These are phyloP conservation scores for Hanleya hanleyi DNA, from an alignment of 2,888 invertebrate genomes.

Conservation along the genomic window DNA sequence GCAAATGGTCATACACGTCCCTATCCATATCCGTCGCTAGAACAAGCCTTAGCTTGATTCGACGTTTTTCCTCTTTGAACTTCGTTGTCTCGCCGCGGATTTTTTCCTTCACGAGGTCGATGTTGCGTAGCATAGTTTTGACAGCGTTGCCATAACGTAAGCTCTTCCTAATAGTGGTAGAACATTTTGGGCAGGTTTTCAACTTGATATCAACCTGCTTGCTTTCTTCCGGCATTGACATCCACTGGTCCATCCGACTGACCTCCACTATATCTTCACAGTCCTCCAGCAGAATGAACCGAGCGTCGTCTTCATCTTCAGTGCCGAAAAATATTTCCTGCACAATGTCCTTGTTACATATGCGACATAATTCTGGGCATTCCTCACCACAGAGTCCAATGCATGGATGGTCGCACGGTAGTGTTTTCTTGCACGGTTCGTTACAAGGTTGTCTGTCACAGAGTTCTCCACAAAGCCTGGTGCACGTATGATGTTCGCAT, in stretches of 20 bases:
- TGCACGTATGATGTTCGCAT: constrained; percentile 65
- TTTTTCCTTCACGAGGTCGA: constrained; percentile 64
- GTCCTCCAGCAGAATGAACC: constrained; percentile 65
- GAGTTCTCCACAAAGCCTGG: constrained; percentile 55
- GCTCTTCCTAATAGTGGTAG: constrained; percentile 77
- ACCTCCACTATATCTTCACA: constrained; percentile 71
- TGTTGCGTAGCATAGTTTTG: constrained; percentile 70
- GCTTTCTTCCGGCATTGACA: constrained; percentile 54
- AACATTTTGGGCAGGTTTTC: constrained; percentile 78
- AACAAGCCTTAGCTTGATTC: neutral
- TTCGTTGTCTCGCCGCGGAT: constrained; percentile 28
- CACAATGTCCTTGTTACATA: constrained; percentile 75
- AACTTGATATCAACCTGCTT: constrained; percentile 35
- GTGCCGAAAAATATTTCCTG: constrained; percentile 73
- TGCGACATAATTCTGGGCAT: constrained; percentile 79
- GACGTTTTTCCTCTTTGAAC: neutral
- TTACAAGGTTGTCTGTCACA: constrained; percentile 68
- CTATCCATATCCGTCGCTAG: neutral
- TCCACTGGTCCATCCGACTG: constrained; percentile 71
- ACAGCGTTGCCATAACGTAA: constrained; percentile 78
- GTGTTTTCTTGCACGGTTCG: constrained; percentile 59
- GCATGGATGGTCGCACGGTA: constrained; percentile 78
- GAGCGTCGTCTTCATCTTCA: constrained; percentile 77
- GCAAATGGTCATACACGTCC: neutral
- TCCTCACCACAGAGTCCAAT: constrained; percentile 83